Base-by-base conservation (phyloP, 2,797 vertebrate genomes). In the Cryptoprocta ferox region DNA sequence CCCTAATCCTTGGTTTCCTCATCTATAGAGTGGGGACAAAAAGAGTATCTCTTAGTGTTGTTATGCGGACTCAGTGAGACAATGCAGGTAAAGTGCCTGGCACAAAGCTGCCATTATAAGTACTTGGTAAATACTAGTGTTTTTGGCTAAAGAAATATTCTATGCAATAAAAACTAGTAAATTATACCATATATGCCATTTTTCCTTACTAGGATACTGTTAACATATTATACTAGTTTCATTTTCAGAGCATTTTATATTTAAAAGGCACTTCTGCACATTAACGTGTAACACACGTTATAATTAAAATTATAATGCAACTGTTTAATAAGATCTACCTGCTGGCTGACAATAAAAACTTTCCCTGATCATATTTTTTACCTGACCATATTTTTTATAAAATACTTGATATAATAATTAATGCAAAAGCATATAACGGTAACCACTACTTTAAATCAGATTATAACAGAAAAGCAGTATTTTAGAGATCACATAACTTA, bases 151-250 rank as follows among this genome's bases (percentile, higher is more conserved):
- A 89, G 35, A 91, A 96, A 96, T 5, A 45, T 37, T 19, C 45
- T 84, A 30, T 42, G 24, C 53, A 92, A 70, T n/a, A 82, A 96
- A 93, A 96, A 65, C 63, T 82, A 94, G 42, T 35, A 66, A 39
- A 48, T 32, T 68, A 30, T 14, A n/a, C 13, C 48, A 92, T 13
- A 24, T 56, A 30, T 14, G 21, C 13, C 39, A 92, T 21, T 35
- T 81, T 92, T 56, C 65, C 87, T 89, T 70, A 79, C 30, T 5
- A 87, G 48, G 45, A 61, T 70, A 73, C n/a, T 66, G 91, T 85
- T 86, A 28, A 30, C 32, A 75, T 28, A 87, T 71, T 68, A 91
- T 2, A 48, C 18, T 39, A 81, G 68, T 71, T 71, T 93, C 32
- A 80, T 56, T 90, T 79, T 65, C 50, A 14, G 19, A 92, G 16